phyloP scores from a whole-genome alignment of 2,113 vertebrate species.

The Thryonomys swinderianus region DNA sequence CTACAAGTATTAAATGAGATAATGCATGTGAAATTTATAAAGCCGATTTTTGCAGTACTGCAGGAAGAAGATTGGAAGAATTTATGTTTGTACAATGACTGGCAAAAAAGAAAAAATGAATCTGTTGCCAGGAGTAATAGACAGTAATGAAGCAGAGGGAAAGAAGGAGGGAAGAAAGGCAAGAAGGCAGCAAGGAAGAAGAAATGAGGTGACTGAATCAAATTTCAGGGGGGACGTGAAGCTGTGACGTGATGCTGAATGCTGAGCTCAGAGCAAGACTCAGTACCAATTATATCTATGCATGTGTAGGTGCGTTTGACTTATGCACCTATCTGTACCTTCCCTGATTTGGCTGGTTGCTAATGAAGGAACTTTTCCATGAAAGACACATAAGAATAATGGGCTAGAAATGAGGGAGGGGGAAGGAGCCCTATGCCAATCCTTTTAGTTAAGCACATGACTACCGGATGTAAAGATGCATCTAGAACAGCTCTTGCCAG shows the following conservation, averaged over 20 bases:
- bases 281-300: background rate
- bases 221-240: background rate
- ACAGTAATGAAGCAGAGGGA: background rate
- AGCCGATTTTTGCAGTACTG: background rate
- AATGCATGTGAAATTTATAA: background rate
- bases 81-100: background rate
- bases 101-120: background rate
- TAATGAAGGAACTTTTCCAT: slow-evolving; percentile 31
- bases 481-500: slow-evolving; percentile 43
- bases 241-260: slow-evolving; percentile 14
- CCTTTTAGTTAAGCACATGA: slow-evolving; percentile 51
- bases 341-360: slow-evolving; percentile 56
- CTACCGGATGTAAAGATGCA: slow-evolving; percentile 45
- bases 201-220: background rate
- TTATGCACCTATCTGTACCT: background rate
- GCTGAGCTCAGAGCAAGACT: background rate
- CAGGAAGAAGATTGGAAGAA: background rate
- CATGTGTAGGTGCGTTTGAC: slow-evolving; percentile 39
- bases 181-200: background rate
- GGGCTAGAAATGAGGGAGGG: slow-evolving; percentile 14
- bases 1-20: background rate
- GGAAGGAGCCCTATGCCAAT: slow-evolving; percentile 28
- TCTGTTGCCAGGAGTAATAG: slow-evolving; percentile 19
- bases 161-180: background rate
- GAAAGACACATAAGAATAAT: slow-evolving; percentile 64